phyloP scores from a whole-genome alignment of 2,888 invertebrate species.

The Halocaridina rubra region DNA sequence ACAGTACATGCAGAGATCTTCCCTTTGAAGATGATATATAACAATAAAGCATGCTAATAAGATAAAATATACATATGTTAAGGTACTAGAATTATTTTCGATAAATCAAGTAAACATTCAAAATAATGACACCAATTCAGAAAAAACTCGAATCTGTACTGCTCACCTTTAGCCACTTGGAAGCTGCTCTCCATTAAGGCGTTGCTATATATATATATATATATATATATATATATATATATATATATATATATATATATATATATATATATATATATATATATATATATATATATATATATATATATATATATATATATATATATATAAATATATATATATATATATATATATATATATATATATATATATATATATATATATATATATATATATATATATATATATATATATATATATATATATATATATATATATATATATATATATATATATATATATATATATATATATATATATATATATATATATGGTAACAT shows the following conservation, averaged over 20 bases:
- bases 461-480: neutral
- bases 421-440: neutral
- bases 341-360: neutral
- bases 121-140: no score
- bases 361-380: neutral
- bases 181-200: no score
- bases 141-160: no score
- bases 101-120: no score
- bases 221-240: neutral
- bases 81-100: no score
- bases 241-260: neutral
- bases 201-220: neutral
- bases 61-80: no score
- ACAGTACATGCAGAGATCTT: no score
- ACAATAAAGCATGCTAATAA: no score
- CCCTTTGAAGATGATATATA: no score
- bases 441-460: neutral
- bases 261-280: neutral
- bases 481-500: neutral
- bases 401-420: neutral
- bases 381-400: neutral
- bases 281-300: neutral
- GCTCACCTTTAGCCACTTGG: no score
- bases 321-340: neutral
- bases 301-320: neutral